Evolutionary conservation across 1,140 invertebrate genomes (phyloP), one percentile per base, ranked within the genome.

Genomic region (Meloidogyne exigua): DNA sequence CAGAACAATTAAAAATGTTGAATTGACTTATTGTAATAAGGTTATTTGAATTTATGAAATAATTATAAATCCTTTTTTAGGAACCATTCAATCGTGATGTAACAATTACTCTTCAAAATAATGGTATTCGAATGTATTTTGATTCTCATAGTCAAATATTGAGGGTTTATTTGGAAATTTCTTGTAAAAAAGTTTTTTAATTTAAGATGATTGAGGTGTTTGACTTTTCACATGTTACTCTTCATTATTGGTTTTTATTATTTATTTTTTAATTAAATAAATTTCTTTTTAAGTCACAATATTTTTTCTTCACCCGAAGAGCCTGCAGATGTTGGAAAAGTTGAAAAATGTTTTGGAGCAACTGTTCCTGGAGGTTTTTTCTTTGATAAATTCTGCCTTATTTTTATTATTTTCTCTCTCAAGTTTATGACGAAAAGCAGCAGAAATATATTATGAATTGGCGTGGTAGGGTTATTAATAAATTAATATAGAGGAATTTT

Each of bases 401-500:
- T 63, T n/a, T 65, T 71, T 26, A 44, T 66, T n/a, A n/a, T n/a
- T 21, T n/a, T 32, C 49, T 15, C 49, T 28, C 2, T 32, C 7
- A 32, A 84, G 83, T 83, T 12, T 87, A 86, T 65, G 84, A 86
- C 57, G 84, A 86, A 62, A 87, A 86, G 64, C 80, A 84, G 57
- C 81, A 84, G 39, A 77, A 82, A 21, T 86, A 84, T 67, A 70
- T 84, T n/a, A 80, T 87, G 28, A 81, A 83, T 39, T 86, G 85
- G 85, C 82, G 84, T 2, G 85, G 85, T 11, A 32, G 64, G 7
- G 0, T 18, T 36, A 21, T 26, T 66, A 0, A 7, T 32, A 32
- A 36, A 36, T 7, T 32, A 32, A 4, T 7, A n/a, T 36, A 13
- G 32, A 66, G 32, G 26, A 3, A n/a, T 18, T 15, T 28, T 21